Conservation (phyloP, 2,113 vertebrate genomes). For the Corythoichthys haematopterus region DNA sequence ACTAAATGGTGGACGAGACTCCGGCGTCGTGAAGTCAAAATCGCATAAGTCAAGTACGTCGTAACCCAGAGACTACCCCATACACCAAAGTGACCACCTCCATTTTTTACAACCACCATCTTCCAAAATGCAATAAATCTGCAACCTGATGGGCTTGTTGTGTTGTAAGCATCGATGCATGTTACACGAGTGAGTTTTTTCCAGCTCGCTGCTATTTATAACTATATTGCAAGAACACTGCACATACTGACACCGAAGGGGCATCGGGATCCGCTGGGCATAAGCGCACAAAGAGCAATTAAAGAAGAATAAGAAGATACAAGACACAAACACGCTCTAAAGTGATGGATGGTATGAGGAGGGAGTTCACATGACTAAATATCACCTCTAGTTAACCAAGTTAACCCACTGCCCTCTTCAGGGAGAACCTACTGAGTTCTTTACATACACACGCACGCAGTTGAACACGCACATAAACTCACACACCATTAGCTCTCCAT, state of each 20-base stretch:
- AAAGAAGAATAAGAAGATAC: conserved; percentile 9
- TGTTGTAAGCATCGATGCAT: conserved; percentile 70
- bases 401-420: conserved; percentile 51
- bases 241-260: conserved; percentile 51
- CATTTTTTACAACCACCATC: conserved; percentile 22
- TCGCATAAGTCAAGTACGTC: no score
- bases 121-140: conserved; percentile 32
- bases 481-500: conserved; percentile 43
- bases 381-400: conserved; percentile 53
- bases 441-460: conserved; percentile 12
- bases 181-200: conserved; percentile 58
- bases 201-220: conserved; percentile 67
- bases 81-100: conserved; percentile 28
- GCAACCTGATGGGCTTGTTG: conserved; percentile 27
- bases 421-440: conserved; percentile 32
- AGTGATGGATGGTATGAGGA: conserved; percentile 44
- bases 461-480: conserved; percentile 23
- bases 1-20: no score
- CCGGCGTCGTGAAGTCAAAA: no score
- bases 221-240: conserved; percentile 65
- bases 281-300: conserved; percentile 15
- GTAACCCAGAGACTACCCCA: neutral
- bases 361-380: conserved; percentile 45
- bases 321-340: conserved; percentile 21
- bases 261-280: conserved; percentile 40